Evolutionary conservation across 2,888 invertebrate genomes (phyloP), one percentile per base, ranked within the genome.

Genomic region (Harpalus rufipes): DNA sequence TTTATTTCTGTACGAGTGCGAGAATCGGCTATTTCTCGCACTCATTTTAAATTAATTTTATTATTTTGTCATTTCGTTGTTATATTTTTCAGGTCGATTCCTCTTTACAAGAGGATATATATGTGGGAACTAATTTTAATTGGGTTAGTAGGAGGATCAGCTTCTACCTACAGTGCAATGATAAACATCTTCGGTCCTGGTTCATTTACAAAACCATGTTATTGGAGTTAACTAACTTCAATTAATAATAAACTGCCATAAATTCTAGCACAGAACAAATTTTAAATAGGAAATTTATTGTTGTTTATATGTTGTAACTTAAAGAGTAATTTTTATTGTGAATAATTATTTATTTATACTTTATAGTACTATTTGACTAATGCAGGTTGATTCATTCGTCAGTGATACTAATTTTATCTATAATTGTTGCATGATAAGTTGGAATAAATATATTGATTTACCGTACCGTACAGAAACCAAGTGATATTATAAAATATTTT

Each of bases 121-220:
- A 92, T 95, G 89, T 93, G 93, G 92, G 93, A 94, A 88, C 90
- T 94, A 85, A 92, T 95, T 12, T 88, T 91, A 0, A 89, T 95
- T 81, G 95, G 95, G 1, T 87, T 93, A 1, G 87, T 93, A 12
- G 95, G 94, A 7, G 94, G 94, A 8, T 87, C 92, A 6, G 93
- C 93, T 0, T 92, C 94, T 2, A 94, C 95, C 0, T 94, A 93
- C 89, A 94, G 93, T 86, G 94, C 95, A 0, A 86, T 94, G 65
- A 89, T 90, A 86, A 92, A 92, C 85, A 93, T 94, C 86, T 93
- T 94, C 86, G 88, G 89, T 72, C 86, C 88, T 16, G 87, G 89
- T 84, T 89, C 90, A 5, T 87, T 91, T 78, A 87, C 89, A 1
- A 89, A 87, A 86, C 91, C 91, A 10, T 92, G 91, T 85, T 91